Evolutionary conservation across 2,797 vertebrate species (phyloP).

Genomic region (Phataginus tetradactyla): DNA sequence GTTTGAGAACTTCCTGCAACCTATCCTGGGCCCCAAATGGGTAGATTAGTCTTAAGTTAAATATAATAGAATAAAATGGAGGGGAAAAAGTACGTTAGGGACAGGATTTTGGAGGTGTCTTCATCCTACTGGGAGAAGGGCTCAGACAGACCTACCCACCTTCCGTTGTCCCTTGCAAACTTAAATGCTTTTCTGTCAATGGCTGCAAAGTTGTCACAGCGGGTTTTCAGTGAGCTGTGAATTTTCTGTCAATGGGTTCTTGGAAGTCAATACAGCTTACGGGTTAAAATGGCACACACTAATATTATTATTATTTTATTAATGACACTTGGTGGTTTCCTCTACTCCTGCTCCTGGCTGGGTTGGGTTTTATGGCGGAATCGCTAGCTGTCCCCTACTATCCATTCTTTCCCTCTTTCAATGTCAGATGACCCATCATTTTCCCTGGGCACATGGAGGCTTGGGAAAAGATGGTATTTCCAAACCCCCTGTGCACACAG

Average conservation of each 20-base stretch:
- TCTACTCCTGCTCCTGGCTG: neutral
- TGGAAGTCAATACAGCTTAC: neutral
- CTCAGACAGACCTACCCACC: neutral
- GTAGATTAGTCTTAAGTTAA: neutral
- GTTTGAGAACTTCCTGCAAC: neutral
- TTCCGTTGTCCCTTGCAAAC: neutral
- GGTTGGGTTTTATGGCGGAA: neutral
- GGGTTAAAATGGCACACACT: slow-evolving; percentile 3
- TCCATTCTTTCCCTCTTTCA: neutral
- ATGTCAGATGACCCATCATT: neutral
- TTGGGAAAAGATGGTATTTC: neutral
- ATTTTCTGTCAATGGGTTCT: neutral
- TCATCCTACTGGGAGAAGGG: neutral
- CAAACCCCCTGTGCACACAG: neutral
- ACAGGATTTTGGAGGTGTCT: neutral
- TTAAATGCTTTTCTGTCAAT: neutral
- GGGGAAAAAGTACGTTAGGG: neutral
- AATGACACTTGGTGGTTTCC: neutral
- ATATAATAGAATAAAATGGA: neutral
- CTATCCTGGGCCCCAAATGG: neutral
- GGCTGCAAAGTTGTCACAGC: neutral
- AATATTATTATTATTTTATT: neutral
- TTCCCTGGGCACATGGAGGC: neutral
- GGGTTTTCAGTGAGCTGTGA: neutral
- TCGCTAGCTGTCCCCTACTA: neutral